Evolutionary conservation across 2,888 invertebrate species (phyloP).

Genomic region (Eulithis prunata): DNA sequence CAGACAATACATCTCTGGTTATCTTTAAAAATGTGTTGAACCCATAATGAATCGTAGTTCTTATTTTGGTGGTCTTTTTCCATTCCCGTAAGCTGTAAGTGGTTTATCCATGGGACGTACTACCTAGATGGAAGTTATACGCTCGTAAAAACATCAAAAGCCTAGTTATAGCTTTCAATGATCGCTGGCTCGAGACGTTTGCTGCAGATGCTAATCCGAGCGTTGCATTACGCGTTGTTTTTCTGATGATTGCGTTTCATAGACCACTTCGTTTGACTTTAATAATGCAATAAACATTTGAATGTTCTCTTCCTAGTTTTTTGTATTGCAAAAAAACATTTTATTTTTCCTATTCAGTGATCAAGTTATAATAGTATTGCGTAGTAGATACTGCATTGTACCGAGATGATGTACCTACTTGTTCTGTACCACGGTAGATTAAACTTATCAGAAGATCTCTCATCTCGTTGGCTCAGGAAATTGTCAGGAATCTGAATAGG

Average conservation of each 20-base stretch:
- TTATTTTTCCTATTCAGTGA: conserved; percentile 2
- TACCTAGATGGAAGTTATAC: background rate
- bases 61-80: too few species aligned
- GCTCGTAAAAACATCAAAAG: conserved; percentile 29
- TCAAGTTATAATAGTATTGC: background rate
- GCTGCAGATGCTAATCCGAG: background rate
- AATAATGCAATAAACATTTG: conserved; percentile 5
- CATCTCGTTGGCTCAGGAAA: too few species aligned
- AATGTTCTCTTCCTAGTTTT: conserved; percentile 7
- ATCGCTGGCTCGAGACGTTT: conserved; percentile 4
- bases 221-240: background rate
- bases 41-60: too few species aligned
- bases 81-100: background rate
- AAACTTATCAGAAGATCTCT: too few species aligned
- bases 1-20: too few species aligned
- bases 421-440: too few species aligned
- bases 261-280: background rate
- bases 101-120: background rate
- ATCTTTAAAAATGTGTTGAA: too few species aligned
- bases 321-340: background rate
- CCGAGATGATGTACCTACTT: too few species aligned
- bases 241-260: background rate
- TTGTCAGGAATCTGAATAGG: too few species aligned
- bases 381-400: background rate
- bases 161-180: conserved; percentile 11